Conservation (phyloP, 2,888 invertebrate genomes). For the Tridacna gigas region DNA sequence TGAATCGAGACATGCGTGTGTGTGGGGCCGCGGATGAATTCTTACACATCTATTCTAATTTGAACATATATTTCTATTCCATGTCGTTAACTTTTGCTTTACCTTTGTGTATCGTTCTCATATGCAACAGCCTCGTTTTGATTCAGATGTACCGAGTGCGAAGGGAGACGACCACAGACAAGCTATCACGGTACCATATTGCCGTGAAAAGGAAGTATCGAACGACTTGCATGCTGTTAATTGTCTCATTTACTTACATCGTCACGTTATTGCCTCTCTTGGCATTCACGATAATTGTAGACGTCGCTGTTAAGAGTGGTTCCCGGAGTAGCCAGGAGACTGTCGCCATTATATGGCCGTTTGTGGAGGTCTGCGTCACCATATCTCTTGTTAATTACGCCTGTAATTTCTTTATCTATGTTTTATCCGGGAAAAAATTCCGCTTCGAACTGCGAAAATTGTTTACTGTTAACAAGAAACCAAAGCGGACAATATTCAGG, state of each 20-base stretch:
- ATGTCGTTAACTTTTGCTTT: conserved; percentile 77
- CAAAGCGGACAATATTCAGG: conserved; percentile 36
- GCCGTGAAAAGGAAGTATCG: conserved; percentile 42
- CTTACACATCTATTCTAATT: conserved; percentile 64
- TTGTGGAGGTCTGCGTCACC: conserved; percentile 68
- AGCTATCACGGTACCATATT: conserved; percentile 28
- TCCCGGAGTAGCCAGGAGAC: conserved; percentile 38
- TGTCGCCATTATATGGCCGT: conserved; percentile 60
- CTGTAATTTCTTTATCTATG: conserved; percentile 80
- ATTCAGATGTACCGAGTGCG: conserved; percentile 71
- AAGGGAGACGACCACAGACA: conserved; percentile 51
- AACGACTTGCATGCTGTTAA: conserved; percentile 74
- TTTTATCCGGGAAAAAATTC: conserved; percentile 78
- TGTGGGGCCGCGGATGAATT: conserved; percentile 68
- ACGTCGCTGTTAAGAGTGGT: conserved; percentile 62
- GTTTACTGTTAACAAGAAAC: conserved; percentile 45
- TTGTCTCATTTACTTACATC: conserved; percentile 78
- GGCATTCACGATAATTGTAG: conserved; percentile 70
- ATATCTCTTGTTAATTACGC: conserved; percentile 77
- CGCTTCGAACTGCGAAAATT: conserved; percentile 71
- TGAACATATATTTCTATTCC: conserved; percentile 74
- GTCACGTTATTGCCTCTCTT: conserved; percentile 76
- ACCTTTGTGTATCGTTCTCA: conserved; percentile 75
- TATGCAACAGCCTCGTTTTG: conserved; percentile 79
- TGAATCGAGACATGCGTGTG: conserved; percentile 14